These are phyloP conservation scores for Nyctibius bracteatus DNA, from an alignment of 2,113 vertebrate genomes.

Conservation along the genomic window DNA sequence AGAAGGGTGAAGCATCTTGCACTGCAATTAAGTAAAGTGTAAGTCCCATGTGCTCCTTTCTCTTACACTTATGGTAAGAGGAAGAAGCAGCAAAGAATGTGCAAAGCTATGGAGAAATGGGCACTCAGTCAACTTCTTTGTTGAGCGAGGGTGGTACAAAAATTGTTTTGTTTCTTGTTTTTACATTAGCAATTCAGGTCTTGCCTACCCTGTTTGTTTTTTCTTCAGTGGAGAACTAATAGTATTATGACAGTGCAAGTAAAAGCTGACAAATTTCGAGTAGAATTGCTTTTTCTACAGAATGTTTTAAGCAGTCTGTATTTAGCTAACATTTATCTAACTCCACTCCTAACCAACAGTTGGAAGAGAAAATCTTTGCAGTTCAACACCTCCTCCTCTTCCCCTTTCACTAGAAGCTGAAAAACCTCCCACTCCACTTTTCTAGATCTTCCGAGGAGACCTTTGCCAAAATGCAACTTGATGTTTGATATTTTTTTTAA, in stretches of 20 bases:
- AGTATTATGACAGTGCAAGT: slow-evolving; percentile 59
- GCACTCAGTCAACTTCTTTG: neutral
- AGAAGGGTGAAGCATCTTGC: neutral
- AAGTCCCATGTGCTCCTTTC: neutral
- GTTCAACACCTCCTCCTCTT: slow-evolving; percentile 56
- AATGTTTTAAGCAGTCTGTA: slow-evolving; percentile 49
- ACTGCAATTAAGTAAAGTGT: neutral
- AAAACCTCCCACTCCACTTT: slow-evolving; percentile 54
- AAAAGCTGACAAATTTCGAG: slow-evolving; percentile 46
- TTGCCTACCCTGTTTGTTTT: slow-evolving; percentile 48
- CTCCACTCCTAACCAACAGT: slow-evolving; percentile 47
- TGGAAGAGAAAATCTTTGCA: slow-evolving; percentile 56
- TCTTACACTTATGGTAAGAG: rapidly evolving
- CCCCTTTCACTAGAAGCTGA: slow-evolving; percentile 36
- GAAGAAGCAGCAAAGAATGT: neutral
- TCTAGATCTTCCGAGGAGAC: neutral
- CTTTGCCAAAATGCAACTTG: slow-evolving; percentile 45
- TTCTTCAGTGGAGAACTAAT: slow-evolving; percentile 42
- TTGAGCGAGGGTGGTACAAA: neutral
- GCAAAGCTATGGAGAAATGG: neutral
- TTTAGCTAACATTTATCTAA: slow-evolving; percentile 63
- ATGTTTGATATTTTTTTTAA: neutral
- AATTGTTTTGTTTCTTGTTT: neutral
- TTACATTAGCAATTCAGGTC: neutral
- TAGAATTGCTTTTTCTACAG: slow-evolving; percentile 38